Conservation (phyloP, 1,140 invertebrate species). For the Neocloeon triangulifer region DNA sequence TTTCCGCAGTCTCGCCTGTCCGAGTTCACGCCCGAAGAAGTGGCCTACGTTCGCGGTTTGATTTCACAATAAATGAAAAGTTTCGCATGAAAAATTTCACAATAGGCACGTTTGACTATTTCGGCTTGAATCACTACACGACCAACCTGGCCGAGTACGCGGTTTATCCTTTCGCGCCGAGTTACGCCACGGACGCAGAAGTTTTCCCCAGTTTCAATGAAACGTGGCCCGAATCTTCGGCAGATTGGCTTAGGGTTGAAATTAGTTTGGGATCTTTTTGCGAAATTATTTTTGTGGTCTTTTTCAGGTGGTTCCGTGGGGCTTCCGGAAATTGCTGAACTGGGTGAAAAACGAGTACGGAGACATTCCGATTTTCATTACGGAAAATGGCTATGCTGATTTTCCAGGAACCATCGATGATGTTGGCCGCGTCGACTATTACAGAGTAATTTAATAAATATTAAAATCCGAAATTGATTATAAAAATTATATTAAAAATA, state of each 20-base stretch:
- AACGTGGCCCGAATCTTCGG: slow-evolving; percentile 5
- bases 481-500: too few species aligned
- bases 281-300: too few species aligned
- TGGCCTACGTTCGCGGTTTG: slow-evolving; percentile 22
- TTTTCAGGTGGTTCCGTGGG: slow-evolving; percentile 28
- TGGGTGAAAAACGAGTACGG: slow-evolving; percentile 34
- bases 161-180: too few species aligned
- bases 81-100: too few species aligned
- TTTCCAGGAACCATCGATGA: slow-evolving; percentile 25
- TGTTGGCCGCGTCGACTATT: slow-evolving; percentile 24
- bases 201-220: too few species aligned
- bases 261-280: too few species aligned
- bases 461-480: too few species aligned
- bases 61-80: slow-evolving; percentile 2
- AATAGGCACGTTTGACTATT: slow-evolving; percentile 21
- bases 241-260: slow-evolving; percentile 7
- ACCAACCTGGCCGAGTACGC: slow-evolving; percentile 7
- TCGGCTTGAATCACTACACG: slow-evolving; percentile 20
- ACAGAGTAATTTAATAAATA: slow-evolving; percentile 21
- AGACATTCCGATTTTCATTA: slow-evolving; percentile 34
- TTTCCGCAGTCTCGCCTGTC: slow-evolving; percentile 24
- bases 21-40: slow-evolving; percentile 23
- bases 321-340: slow-evolving; percentile 35
- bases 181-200: too few species aligned
- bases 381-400: slow-evolving; percentile 43